Base-by-base conservation (phyloP, 2,888 invertebrate species). In the Merodon equestris region DNA sequence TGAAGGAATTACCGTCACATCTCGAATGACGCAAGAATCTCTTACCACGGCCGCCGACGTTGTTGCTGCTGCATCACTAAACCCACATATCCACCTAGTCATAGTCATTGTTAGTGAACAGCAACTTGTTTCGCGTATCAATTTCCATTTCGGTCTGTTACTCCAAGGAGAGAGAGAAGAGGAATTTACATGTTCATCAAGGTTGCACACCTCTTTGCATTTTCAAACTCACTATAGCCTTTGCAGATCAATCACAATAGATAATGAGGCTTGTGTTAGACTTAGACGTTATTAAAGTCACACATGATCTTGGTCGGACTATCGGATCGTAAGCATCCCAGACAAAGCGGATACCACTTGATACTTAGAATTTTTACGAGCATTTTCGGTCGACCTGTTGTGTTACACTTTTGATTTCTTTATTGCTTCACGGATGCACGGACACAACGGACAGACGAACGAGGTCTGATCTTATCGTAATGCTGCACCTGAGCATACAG, bases 331-430 rank as follows among this genome's bases (percentile, higher is more conserved):
- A 53, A 57, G 75, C 64, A 57, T 4, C 27, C 68, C 42, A 50
- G 45, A 56, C 61, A 34, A 17, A 51, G 36, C 51, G 42, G 57
- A 70, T 45, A 54, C 48, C 12, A n/a, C 1, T 9, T 12, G 9
- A 14, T 9, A 36, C 7, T 27, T 27, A 27, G 27, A 27, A 27
- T 27, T 27, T 79, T 73, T 74, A 79, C 79, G 73, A 79, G 64
- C 74, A 51, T 70, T 74, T 27, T 27, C 27, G 57, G 70, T 63
- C 73, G 56, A 61, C 63, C 45, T 45, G 63, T 58, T 74, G 63
- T 68, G 79, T 56, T 79, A 79, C 79, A 79, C 79, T 79, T 79
- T 79, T 79, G 74, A 79, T 79, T 79, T 79, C 79, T 79, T 70
- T 74, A 79, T 79, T 74, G 79, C 36, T 10, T 10, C 19, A 40